These are phyloP conservation scores for Nymphalis polychloros DNA, from an alignment of 2,888 invertebrate genomes.

Conservation along the genomic window DNA sequence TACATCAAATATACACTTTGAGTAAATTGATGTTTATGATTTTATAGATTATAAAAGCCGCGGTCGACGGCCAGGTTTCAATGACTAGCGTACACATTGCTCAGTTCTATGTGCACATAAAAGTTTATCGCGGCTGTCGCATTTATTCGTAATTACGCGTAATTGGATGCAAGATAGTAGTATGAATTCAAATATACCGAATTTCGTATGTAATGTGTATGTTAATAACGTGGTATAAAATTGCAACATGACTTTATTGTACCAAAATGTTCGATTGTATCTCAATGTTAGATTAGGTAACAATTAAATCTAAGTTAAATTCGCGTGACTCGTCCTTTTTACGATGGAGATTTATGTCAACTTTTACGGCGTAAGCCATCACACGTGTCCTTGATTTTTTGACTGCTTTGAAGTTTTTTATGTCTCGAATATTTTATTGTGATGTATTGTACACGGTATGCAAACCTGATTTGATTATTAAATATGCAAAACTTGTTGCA, in stretches of 20 bases:
- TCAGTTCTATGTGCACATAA: slow-evolving; percentile 36
- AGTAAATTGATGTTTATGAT: slow-evolving; percentile 14
- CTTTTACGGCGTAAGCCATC: slow-evolving; percentile 24
- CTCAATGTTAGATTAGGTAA: slow-evolving; percentile 6
- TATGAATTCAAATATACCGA: slow-evolving; percentile 28
- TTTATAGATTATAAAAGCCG: slow-evolving; percentile 21
- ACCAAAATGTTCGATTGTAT: slow-evolving; percentile 8
- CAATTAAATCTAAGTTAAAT: slow-evolving; percentile 18
- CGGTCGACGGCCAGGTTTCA: slow-evolving; percentile 15
- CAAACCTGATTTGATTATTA: too few species aligned
- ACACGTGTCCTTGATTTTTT: slow-evolving; percentile 20
- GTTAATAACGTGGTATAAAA: slow-evolving; percentile 17
- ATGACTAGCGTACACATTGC: slow-evolving; percentile 27
- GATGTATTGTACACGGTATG: neutral
- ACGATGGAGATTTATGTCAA: slow-evolving; percentile 26
- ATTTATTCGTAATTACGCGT: slow-evolving; percentile 35
- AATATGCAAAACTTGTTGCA: too few species aligned
- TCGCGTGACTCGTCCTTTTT: slow-evolving; percentile 28
- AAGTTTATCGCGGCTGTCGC: slow-evolving; percentile 36
- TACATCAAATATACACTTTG: neutral
- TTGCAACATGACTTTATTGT: slow-evolving; percentile 15
- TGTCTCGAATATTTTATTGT: neutral
- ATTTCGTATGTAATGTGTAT: slow-evolving; percentile 17
- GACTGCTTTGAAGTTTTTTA: slow-evolving; percentile 12
- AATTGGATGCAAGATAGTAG: slow-evolving; percentile 35